Percentiles rank a stretch among this genome's conserved stretches.
These are phyloP conservation scores for Cricetomys ansorgei DNA, from an alignment of 2,113 vertebrate species.

Conservation along the genomic window DNA sequence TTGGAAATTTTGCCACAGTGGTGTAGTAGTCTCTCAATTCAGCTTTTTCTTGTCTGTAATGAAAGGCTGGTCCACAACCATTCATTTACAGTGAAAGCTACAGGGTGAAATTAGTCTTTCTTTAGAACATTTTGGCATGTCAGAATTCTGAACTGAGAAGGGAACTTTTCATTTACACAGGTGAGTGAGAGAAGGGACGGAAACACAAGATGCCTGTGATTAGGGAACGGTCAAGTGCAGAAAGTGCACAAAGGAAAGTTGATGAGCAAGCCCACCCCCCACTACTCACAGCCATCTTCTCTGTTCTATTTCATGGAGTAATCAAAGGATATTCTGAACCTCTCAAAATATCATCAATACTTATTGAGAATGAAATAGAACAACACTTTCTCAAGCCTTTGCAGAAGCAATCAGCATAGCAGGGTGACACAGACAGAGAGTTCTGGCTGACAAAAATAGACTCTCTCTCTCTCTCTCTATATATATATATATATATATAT, in stretches of 20 bases:
- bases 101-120: slow-evolving; percentile 17
- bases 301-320: slow-evolving; percentile 81
- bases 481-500: slow-evolving; percentile 78
- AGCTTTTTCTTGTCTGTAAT: slow-evolving; percentile 33
- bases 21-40: not conserved
- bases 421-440: slow-evolving; percentile 82
- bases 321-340: slow-evolving; percentile 90
- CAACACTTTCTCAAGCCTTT: slow-evolving; percentile 84
- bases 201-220: slow-evolving; percentile 72
- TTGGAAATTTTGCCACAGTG: not conserved
- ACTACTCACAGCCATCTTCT: slow-evolving; percentile 73
- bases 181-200: slow-evolving; percentile 23
- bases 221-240: slow-evolving; percentile 41
- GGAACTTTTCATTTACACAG: slow-evolving; percentile 53
- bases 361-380: slow-evolving; percentile 89
- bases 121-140: not conserved
- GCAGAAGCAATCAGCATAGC: slow-evolving; percentile 84
- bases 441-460: slow-evolving; percentile 83
- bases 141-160: slow-evolving; percentile 54
- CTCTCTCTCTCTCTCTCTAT: too few species aligned
- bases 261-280: slow-evolving; percentile 81
- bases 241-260: slow-evolving; percentile 83
- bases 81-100: slow-evolving; percentile 52
- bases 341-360: slow-evolving; percentile 88
- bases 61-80: slow-evolving; percentile 9